Percentiles rank a stretch among this genome's conserved stretches.
Evolutionary conservation across 1,140 invertebrate genomes (phyloP).

Genomic region (Leptestheria dahalacensis): DNA sequence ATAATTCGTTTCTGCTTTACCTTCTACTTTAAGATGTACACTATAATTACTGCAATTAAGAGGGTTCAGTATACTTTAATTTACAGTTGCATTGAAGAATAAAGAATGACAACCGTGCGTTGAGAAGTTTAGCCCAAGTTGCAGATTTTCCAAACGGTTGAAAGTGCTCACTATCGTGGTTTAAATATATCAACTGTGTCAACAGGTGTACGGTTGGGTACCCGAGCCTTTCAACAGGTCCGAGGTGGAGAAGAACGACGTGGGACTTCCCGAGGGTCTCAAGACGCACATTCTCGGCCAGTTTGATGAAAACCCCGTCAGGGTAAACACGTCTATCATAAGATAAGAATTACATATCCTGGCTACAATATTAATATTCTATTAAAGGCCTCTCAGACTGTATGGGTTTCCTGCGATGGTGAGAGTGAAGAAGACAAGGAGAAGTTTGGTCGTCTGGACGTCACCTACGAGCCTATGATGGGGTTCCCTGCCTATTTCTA

Average conservation of each 20-base stretch:
- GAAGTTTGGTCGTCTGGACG: slow-evolving; percentile 46
- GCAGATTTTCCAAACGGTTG: too few relatives aligned
- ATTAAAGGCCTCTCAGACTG: slow-evolving; percentile 44
- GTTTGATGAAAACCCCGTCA: background rate
- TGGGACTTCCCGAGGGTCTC: slow-evolving; percentile 59
- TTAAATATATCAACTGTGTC: too few relatives aligned
- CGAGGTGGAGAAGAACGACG: slow-evolving; percentile 32
- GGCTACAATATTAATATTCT: background rate
- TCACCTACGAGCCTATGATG: slow-evolving; percentile 45
- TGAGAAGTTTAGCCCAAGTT: too few relatives aligned
- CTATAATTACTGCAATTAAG: too few relatives aligned
- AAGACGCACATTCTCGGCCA: slow-evolving; percentile 45
- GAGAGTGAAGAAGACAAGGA: slow-evolving; percentile 78
- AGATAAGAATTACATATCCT: background rate
- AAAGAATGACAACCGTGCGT: too few relatives aligned
- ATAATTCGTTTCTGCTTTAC: too few relatives aligned
- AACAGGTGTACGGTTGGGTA: slow-evolving; percentile 64
- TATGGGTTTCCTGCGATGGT: slow-evolving; percentile 76
- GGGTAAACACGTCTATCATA: background rate
- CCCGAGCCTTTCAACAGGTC: slow-evolving; percentile 48
- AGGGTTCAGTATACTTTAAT: too few relatives aligned
- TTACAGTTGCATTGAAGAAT: too few relatives aligned
- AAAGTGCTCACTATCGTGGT: too few relatives aligned
- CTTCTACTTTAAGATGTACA: too few relatives aligned
- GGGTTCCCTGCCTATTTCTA: slow-evolving; percentile 69